These are phyloP conservation scores for Enteromius treurensis DNA, from an alignment of 2,797 vertebrate genomes.

Conservation along the genomic window DNA sequence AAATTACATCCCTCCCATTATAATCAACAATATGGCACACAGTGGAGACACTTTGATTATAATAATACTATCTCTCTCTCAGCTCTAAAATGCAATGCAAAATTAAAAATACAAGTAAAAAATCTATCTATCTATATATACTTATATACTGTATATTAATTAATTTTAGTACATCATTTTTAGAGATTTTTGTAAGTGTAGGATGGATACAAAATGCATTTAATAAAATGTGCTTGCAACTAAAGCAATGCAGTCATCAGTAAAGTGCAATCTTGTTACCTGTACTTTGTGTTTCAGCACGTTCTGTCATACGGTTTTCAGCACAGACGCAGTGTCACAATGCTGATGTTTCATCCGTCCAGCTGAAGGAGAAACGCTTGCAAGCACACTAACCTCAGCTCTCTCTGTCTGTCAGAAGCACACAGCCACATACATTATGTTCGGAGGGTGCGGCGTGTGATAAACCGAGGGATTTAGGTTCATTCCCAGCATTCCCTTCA, in stretches of 20 bases:
- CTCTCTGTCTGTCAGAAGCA: slow-evolving; percentile 26
- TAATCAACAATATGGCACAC: neutral
- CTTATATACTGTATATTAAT: too few relatives aligned
- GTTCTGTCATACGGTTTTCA: neutral
- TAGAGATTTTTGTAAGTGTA: neutral
- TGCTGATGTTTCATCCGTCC: neutral
- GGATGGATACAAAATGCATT: neutral
- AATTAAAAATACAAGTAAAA: neutral
- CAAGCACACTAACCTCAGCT: neutral
- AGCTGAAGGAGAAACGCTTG: neutral
- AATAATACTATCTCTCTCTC: neutral
- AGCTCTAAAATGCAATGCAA: neutral
- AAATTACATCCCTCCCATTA: neutral
- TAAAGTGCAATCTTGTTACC: neutral
- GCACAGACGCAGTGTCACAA: neutral
- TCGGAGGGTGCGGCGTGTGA: slow-evolving; percentile 6
- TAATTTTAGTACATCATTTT: neutral
- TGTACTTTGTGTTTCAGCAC: neutral
- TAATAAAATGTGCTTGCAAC: neutral
- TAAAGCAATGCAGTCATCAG: too few relatives aligned
- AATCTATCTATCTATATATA: too few relatives aligned
- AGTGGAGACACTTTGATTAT: neutral
- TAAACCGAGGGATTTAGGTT: slow-evolving; percentile 41
- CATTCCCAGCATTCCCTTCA: slow-evolving; percentile 41
- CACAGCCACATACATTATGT: neutral